phyloP scores from a whole-genome alignment of 1,140 invertebrate genomes.

The Cyclargus thomasi region DNA sequence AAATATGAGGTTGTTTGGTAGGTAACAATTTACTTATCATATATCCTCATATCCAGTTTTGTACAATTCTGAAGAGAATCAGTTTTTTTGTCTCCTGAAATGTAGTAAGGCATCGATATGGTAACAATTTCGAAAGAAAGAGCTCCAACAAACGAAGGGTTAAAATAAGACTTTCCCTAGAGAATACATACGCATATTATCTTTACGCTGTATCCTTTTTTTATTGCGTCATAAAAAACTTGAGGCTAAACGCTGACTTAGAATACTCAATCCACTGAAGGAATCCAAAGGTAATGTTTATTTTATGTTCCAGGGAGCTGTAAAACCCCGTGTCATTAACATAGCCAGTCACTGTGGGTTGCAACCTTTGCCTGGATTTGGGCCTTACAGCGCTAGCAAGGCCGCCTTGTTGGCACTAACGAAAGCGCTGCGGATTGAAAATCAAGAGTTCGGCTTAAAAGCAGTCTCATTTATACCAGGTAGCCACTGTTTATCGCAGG shows the following conservation, averaged over 20 bases:
- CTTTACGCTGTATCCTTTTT: conserved; percentile 13
- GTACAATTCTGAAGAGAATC: too few relatives aligned
- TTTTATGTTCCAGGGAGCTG: conserved; percentile 27
- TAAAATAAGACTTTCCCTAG: not conserved
- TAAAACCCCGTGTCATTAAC: conserved; percentile 82
- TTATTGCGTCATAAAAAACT: conserved; percentile 13
- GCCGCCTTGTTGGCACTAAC: conserved; percentile 83
- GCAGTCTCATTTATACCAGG: conserved; percentile 88
- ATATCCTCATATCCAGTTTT: too few relatives aligned
- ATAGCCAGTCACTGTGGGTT: conserved; percentile 87
- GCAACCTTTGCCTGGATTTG: conserved; percentile 81
- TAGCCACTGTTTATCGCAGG: conserved; percentile 23
- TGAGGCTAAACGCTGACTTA: conserved; percentile 13
- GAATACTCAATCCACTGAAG: conserved; percentile 9
- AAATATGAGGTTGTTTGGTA: too few relatives aligned
- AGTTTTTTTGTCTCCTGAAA: not conserved
- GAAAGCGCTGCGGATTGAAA: conserved; percentile 83
- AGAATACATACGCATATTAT: not conserved
- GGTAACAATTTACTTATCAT: too few relatives aligned
- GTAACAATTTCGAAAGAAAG: not conserved
- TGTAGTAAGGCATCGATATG: not conserved
- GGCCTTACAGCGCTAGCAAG: conserved; percentile 88
- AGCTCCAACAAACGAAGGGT: not conserved
- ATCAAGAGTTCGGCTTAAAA: conserved; percentile 82
- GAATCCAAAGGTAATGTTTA: conserved; percentile 11